Evolutionary conservation across 2,797 vertebrate genomes (phyloP).

Genomic region (Coregonus ussuriensis): DNA sequence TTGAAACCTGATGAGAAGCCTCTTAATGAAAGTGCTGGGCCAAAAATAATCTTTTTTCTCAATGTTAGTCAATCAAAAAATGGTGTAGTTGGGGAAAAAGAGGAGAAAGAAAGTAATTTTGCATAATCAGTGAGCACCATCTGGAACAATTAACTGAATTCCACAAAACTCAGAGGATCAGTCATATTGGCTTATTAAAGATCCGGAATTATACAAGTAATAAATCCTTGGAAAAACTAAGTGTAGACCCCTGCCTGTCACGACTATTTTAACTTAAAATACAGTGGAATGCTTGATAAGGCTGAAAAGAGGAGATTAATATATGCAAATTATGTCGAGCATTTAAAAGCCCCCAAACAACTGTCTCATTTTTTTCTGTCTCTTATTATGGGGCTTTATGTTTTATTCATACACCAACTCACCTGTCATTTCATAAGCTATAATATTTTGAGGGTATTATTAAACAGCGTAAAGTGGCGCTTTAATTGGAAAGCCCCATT

Average conservation of each 20-base stretch:
- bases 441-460: conserved; percentile 98
- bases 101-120: conserved; percentile 90
- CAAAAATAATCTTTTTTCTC: conserved; percentile 94
- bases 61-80: conserved; percentile 89
- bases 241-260: conserved; percentile 94
- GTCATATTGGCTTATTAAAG: conserved; percentile 99
- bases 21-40: conserved; percentile 92
- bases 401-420: conserved; percentile 99
- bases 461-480: conserved; percentile 96
- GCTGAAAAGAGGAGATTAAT: conserved; percentile 99
- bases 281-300: conserved; percentile 99
- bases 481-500: conserved; percentile 99
- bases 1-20: conserved; percentile 95
- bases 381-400: conserved; percentile 97
- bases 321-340: conserved; percentile 99
- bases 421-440: conserved; percentile 99
- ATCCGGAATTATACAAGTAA: conserved; percentile 99
- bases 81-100: conserved; percentile 78
- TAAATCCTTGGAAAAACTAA: conserved; percentile 99
- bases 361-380: conserved; percentile 89
- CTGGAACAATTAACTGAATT: conserved; percentile 99
- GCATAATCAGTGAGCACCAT: conserved; percentile 99
- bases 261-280: conserved; percentile 99
- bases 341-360: conserved; percentile 98
- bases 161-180: conserved; percentile 99